Conservation (phyloP, 64 coral and sea anemone genomes). For the Dendrophyllia cribrosa region DNA sequence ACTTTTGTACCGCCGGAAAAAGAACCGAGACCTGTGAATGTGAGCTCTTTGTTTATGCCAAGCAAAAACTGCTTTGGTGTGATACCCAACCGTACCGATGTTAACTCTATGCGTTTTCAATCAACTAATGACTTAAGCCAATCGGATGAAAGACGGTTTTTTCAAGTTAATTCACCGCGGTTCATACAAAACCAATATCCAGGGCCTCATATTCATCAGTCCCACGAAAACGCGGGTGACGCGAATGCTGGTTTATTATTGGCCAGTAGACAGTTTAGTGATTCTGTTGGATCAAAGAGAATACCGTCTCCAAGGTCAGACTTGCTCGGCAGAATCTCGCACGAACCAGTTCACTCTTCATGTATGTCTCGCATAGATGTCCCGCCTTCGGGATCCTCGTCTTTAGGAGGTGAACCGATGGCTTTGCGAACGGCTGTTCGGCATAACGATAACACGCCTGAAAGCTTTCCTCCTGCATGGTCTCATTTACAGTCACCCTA, state of each 20-base stretch:
- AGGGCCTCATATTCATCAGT: background rate
- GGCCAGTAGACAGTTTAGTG: background rate
- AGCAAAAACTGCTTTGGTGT: background rate
- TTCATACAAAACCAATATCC: background rate
- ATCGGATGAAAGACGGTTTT: conserved; percentile 1
- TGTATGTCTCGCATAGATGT: conserved; percentile 1
- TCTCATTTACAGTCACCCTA: conserved; percentile 62
- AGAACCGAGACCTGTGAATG: background rate
- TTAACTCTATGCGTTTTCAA: background rate
- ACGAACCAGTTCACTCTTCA: background rate
- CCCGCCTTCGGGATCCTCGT: background rate
- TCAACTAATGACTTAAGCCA: background rate
- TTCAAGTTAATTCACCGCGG: background rate
- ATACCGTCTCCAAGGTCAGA: conserved; percentile 42
- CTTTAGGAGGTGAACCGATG: background rate
- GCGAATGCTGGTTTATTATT: background rate
- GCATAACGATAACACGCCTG: background rate
- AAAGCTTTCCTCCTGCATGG: conserved; percentile 33
- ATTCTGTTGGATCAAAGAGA: background rate
- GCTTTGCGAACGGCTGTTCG: background rate
- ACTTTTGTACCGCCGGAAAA: background rate
- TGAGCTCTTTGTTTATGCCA: background rate
- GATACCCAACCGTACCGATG: too few relatives aligned
- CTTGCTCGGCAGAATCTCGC: conserved; percentile 21
- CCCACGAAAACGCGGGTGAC: background rate